These are phyloP conservation scores for Drosophila koepferae DNA, from an alignment of 2,888 invertebrate genomes.

Conservation along the genomic window DNA sequence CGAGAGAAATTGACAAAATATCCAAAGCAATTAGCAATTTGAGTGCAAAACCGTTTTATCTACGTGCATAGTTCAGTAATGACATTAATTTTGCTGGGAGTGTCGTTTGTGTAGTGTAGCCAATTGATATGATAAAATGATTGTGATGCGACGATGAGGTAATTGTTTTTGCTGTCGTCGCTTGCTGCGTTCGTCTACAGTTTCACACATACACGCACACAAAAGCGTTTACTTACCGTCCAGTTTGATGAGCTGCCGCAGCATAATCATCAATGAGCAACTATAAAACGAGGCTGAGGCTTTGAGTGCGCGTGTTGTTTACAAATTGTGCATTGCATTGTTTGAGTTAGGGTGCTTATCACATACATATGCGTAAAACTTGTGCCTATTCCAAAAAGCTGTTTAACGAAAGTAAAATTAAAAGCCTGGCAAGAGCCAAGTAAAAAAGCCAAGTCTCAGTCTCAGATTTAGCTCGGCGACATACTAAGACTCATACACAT, in stretches of 20 bases:
- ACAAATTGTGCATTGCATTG: constrained; percentile 57
- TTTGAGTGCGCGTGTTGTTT: constrained; percentile 71
- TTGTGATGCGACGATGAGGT: constrained; percentile 67
- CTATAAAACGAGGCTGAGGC: constrained; percentile 59
- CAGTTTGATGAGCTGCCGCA: constrained; percentile 58
- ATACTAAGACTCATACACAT: constrained; percentile 29
- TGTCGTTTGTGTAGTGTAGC: constrained; percentile 28
- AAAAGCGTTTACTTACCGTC: constrained; percentile 35
- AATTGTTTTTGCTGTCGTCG: constrained; percentile 64
- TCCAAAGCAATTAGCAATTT: constrained; percentile 59
- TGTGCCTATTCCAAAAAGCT: constrained; percentile 40
- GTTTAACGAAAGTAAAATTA: constrained; percentile 13
- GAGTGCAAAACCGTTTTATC: constrained; percentile 65
- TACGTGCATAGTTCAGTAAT: constrained; percentile 48
- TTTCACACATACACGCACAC: constrained; percentile 61
- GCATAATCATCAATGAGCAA: constrained; percentile 77
- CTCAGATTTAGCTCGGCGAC: constrained; percentile 51
- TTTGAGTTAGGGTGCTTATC: constrained; percentile 42
- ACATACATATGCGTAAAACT: constrained; percentile 16
- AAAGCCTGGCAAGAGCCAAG: constrained; percentile 34
- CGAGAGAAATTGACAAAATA: constrained; percentile 69
- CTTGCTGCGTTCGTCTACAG: constrained; percentile 71
- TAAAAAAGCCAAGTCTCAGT: constrained; percentile 28
- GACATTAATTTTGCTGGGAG: constrained; percentile 44
- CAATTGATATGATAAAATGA: constrained; percentile 56